Conservation (phyloP, 2,113 vertebrate species). For the Ciconia maguari region DNA sequence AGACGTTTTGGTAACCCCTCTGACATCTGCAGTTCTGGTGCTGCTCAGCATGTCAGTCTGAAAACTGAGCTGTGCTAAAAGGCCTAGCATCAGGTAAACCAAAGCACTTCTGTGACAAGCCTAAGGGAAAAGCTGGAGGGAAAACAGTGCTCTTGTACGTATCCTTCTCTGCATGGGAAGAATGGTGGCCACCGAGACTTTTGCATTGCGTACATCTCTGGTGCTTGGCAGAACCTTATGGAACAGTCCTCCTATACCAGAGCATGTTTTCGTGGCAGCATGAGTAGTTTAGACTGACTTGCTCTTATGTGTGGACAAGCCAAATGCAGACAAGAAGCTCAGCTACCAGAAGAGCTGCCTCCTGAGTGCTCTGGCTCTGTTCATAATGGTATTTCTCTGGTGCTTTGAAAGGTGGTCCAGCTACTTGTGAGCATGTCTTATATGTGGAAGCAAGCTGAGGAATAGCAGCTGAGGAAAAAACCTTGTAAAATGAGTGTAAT, state of each 20-base stretch:
- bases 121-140: background rate
- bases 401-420: background rate
- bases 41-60: background rate
- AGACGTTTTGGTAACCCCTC: background rate
- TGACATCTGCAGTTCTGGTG: background rate
- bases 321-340: background rate
- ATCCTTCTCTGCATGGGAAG: background rate
- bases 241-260: background rate
- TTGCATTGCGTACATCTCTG: background rate
- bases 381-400: background rate
- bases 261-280: background rate
- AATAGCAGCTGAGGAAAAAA: background rate
- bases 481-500: background rate
- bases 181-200: background rate
- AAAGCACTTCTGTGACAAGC: background rate
- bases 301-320: fast-evolving
- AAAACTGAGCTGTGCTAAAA: background rate
- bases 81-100: background rate
- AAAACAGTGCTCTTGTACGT: background rate
- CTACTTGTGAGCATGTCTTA: background rate
- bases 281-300: background rate
- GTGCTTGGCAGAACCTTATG: background rate
- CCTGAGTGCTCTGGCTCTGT: background rate
- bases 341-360: background rate
- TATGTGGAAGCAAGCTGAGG: background rate